Percentiles rank a stretch among this genome's conserved stretches.
Evolutionary conservation across 2,888 invertebrate species (phyloP).

Genomic region (Tachina lurida): DNA sequence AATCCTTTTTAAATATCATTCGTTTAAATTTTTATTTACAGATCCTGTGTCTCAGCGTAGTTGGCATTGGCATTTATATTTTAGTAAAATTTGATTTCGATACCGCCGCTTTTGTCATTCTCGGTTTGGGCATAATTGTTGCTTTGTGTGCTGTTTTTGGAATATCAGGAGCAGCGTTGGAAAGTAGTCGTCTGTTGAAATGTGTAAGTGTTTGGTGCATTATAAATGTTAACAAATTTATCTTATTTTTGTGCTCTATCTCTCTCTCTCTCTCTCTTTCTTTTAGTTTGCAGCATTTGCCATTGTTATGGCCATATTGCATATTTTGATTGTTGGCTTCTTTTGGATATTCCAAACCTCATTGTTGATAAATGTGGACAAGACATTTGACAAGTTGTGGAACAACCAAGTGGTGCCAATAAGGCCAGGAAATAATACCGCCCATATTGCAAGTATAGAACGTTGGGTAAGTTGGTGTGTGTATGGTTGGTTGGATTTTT

Average conservation of each 20-base stretch:
- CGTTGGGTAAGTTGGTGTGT: slow-evolving; percentile 76
- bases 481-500: not conserved
- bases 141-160: slow-evolving; percentile 76
- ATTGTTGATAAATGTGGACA: slow-evolving; percentile 78
- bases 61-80: slow-evolving; percentile 75
- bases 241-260: not conserved
- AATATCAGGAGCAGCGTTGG: slow-evolving; percentile 75
- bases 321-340: slow-evolving; percentile 77
- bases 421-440: slow-evolving; percentile 77
- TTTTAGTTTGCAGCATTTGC: slow-evolving; percentile 76
- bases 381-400: slow-evolving; percentile 78
- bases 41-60: slow-evolving; percentile 76
- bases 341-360: slow-evolving; percentile 78
- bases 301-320: slow-evolving; percentile 75
- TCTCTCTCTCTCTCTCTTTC: not conserved
- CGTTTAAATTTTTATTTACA: slow-evolving; percentile 46
- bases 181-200: slow-evolving; percentile 77
- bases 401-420: slow-evolving; percentile 78
- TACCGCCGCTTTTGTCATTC: slow-evolving; percentile 75
- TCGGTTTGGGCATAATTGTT: slow-evolving; percentile 75
- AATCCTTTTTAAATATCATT: not conserved
- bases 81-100: slow-evolving; percentile 77
- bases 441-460: slow-evolving; percentile 78
- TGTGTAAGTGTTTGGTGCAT: slow-evolving; percentile 72
- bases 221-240: not conserved